Conservation (phyloP, 2,888 invertebrate genomes). For the Coecobrya sp. region DNA sequence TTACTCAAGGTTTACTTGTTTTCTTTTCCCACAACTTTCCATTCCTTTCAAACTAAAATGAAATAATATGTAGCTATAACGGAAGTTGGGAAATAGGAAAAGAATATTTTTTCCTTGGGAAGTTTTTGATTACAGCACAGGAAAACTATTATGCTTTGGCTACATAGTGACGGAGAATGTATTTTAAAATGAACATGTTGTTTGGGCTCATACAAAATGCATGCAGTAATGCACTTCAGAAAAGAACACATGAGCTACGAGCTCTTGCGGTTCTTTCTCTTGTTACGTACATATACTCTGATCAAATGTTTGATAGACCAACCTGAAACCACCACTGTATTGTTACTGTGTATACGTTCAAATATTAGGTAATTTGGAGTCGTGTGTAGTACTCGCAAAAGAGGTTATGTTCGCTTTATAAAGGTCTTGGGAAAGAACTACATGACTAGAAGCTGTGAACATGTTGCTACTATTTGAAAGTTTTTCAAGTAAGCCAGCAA, state of each 20-base stretch:
- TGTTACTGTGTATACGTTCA: background rate
- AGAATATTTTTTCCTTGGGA: conserved; percentile 25
- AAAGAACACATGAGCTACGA: background rate
- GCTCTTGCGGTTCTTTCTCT: background rate
- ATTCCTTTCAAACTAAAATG: conserved; percentile 30
- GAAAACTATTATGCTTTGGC: background rate
- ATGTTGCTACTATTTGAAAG: background rate
- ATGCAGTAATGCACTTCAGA: conserved; percentile 68
- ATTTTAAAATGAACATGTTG: background rate
- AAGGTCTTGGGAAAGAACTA: background rate
- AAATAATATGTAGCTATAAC: conserved; percentile 23
- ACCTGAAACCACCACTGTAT: background rate
- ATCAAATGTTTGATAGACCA: background rate
- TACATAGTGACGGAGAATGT: background rate
- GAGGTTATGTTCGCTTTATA: background rate
- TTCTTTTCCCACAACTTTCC: conserved; percentile 45
- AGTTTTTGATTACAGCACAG: background rate
- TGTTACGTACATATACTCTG: background rate
- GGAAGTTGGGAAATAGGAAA: background rate
- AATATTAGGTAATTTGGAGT: conserved; percentile 2
- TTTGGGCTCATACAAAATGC: conserved; percentile 77
- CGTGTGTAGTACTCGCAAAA: background rate
- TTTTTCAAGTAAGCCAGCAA: background rate
- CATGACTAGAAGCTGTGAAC: background rate
- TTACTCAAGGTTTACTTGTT: conserved; percentile 6